Conservation (phyloP, 2,888 invertebrate genomes). For the Chesias legatella region DNA sequence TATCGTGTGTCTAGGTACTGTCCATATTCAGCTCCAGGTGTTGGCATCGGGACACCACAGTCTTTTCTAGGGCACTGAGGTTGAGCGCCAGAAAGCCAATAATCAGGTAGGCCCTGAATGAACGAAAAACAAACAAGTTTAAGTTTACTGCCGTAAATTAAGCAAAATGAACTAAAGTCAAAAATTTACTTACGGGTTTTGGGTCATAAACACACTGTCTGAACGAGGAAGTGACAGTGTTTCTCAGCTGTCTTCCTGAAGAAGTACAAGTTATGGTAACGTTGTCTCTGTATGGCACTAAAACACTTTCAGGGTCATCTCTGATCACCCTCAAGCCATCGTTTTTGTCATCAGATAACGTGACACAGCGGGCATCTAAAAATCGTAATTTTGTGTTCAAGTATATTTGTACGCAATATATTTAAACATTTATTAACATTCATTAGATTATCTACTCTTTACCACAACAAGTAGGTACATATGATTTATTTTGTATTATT, state of each 20-base stretch:
- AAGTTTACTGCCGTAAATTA: no score
- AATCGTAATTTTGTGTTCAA: no score
- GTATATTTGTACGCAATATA: no score
- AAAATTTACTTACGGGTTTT: conserved; percentile 81
- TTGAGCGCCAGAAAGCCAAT: conserved; percentile 92
- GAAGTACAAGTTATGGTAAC: conserved; percentile 91
- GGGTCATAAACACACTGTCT: conserved; percentile 98
- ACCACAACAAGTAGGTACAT: no score
- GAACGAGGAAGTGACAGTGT: conserved; percentile 90
- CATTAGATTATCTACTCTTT: no score
- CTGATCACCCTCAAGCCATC: conserved; percentile 90
- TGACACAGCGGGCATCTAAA: conserved; percentile 93
- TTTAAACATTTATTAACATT: no score
- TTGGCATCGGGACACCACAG: conserved; percentile 94
- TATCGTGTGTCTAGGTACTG: conserved; percentile 92
- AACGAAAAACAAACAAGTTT: no score
- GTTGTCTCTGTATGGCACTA: conserved; percentile 94
- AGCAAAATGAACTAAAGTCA: no score
- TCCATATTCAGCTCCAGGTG: conserved; percentile 96
- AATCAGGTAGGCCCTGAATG: conserved; percentile 88
- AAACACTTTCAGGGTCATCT: conserved; percentile 89
- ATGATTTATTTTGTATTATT: no score
- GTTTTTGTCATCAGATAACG: conserved; percentile 92
- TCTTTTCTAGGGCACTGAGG: conserved; percentile 94
- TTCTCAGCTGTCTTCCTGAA: conserved; percentile 87